phyloP scores from a whole-genome alignment of 1,140 invertebrate genomes.

The Semibalanus balanoides region DNA sequence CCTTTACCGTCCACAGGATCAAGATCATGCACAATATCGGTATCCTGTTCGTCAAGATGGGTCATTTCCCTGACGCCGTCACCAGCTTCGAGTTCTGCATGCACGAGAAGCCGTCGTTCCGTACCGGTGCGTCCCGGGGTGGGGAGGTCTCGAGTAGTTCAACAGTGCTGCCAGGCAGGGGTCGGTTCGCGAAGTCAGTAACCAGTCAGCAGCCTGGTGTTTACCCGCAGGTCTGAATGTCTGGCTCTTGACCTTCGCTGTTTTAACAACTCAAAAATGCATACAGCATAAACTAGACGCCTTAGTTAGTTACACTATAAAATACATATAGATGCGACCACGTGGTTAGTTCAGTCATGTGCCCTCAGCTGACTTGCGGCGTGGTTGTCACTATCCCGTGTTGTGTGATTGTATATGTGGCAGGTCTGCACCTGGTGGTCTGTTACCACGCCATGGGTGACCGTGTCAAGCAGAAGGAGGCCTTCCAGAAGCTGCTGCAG shows the following conservation, averaged over 20 bases:
- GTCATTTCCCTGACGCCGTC: constrained; percentile 87
- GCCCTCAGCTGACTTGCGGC: too few relatives aligned
- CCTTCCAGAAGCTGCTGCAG: constrained; percentile 78
- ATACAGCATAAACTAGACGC: too few relatives aligned
- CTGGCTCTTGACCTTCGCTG: too few relatives aligned
- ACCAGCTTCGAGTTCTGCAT: constrained; percentile 96
- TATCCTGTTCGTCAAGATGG: constrained; percentile 86
- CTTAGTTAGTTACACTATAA: too few relatives aligned
- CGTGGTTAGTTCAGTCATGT: too few relatives aligned
- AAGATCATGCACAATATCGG: constrained; percentile 99
- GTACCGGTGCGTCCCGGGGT: constrained; percentile 38
- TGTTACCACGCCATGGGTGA: constrained; percentile 89
- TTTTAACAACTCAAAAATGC: too few relatives aligned
- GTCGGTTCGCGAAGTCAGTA: too few relatives aligned
- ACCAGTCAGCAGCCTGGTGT: too few relatives aligned
- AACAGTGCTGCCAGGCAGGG: background rate
- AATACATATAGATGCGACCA: too few relatives aligned
- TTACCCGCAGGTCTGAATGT: too few relatives aligned
- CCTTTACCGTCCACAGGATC: constrained; percentile 42
- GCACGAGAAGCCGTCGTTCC: constrained; percentile 83
- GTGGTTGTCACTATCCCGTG: too few relatives aligned
- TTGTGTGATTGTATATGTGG: constrained; percentile 16
- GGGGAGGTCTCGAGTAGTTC: constrained; percentile 8
- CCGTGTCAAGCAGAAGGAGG: constrained; percentile 82
- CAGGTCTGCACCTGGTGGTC: constrained; percentile 76